These are phyloP conservation scores for Sarcophaga rosellei DNA, from an alignment of 2,888 invertebrate species.

Conservation along the genomic window DNA sequence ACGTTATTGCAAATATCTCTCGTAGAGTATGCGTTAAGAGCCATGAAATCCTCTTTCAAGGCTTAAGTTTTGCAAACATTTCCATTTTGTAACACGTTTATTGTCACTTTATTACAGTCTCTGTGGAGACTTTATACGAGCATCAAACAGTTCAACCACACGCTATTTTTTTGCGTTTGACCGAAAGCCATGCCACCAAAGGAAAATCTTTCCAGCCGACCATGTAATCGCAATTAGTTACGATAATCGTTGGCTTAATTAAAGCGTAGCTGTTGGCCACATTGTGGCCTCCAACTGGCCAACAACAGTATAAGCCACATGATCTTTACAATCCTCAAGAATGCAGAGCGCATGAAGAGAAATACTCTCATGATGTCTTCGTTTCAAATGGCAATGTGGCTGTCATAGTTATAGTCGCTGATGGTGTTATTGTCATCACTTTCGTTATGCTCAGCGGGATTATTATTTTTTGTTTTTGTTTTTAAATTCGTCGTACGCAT, in stretches of 20 bases:
- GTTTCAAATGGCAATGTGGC: constrained; percentile 8
- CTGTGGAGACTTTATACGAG: not conserved
- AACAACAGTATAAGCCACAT: not conserved
- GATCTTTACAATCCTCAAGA: no score
- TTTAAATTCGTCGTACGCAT: constrained; percentile 39
- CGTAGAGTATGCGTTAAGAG: constrained; percentile 35
- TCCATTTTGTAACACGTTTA: constrained; percentile 28
- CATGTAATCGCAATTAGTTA: constrained; percentile 67
- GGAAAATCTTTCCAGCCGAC: constrained; percentile 44
- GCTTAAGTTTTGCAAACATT: constrained; percentile 54
- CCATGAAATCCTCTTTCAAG: constrained; percentile 57
- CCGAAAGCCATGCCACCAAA: constrained; percentile 39
- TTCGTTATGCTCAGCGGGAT: constrained; percentile 60
- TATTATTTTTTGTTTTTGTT: constrained; percentile 31
- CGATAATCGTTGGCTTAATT: constrained; percentile 67
- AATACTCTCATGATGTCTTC: constrained; percentile 48
- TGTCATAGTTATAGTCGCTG: constrained; percentile 9
- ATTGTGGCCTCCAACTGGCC: constrained; percentile 64
- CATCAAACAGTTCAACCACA: constrained; percentile 62
- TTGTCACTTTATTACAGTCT: constrained; percentile 6
- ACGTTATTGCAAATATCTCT: constrained; percentile 11
- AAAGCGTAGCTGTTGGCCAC: constrained; percentile 66
- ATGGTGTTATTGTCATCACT: constrained; percentile 51
- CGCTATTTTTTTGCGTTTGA: constrained; percentile 53
- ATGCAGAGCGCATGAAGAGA: no score